phyloP scores from a whole-genome alignment of 2,113 vertebrate species.

The Nansenia antarctica region DNA sequence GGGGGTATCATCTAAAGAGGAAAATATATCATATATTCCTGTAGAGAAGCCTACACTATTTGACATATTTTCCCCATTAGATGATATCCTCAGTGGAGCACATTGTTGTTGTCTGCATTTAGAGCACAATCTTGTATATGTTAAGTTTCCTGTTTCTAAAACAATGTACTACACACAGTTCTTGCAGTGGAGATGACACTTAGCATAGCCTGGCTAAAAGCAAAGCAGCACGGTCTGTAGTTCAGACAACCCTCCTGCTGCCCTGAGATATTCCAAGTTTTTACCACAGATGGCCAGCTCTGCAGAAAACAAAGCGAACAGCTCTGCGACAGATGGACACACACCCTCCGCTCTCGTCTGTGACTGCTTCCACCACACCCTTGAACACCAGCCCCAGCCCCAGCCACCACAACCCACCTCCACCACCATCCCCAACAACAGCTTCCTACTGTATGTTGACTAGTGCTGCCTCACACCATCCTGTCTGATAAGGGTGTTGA shows the following conservation, averaged over 20 bases:
- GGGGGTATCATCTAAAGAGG: too few species aligned
- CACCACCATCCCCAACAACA: background rate
- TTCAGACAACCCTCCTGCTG: slow-evolving; percentile 20
- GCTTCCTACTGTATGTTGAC: background rate
- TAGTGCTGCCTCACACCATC: background rate
- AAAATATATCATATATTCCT: too few species aligned
- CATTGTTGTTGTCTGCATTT: background rate
- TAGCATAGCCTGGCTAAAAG: background rate
- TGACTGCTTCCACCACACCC: slow-evolving; percentile 21
- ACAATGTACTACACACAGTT: slow-evolving; percentile 9
- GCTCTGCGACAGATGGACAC: slow-evolving; percentile 22
- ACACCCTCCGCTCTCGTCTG: slow-evolving; percentile 40
- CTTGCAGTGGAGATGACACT: background rate
- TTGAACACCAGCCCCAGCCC: background rate
- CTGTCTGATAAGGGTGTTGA: background rate
- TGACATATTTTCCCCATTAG: background rate
- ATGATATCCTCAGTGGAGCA: background rate
- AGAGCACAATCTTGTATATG: background rate
- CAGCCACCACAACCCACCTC: too few species aligned
- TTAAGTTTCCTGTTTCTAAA: background rate
- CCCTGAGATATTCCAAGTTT: slow-evolving; percentile 22
- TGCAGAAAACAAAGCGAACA: slow-evolving; percentile 19
- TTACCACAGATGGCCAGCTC: slow-evolving; percentile 45
- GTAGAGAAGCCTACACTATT: too few species aligned
- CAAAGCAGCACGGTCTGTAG: background rate